These are phyloP conservation scores for Gonatopus flavifemur DNA, from an alignment of 1,140 invertebrate genomes.

Conservation along the genomic window DNA sequence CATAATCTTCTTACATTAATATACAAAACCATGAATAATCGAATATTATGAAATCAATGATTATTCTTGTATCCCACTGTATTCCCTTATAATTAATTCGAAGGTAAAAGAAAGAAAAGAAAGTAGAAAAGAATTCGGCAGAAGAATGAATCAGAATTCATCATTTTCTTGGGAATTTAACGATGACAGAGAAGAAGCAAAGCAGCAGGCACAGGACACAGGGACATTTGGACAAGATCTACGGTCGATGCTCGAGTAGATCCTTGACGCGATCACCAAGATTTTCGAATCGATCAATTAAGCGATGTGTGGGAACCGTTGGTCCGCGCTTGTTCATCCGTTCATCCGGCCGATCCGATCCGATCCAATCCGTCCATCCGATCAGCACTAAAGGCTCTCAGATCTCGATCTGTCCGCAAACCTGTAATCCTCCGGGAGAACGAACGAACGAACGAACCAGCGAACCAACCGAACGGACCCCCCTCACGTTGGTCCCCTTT, in stretches of 20 bases:
- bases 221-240: constrained; percentile 33
- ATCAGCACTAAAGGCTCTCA: constrained; percentile 48
- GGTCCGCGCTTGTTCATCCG: constrained; percentile 33
- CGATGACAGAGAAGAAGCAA: constrained; percentile 9
- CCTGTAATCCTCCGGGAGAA: constrained; percentile 49
- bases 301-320: constrained; percentile 58
- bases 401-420: constrained; percentile 56
- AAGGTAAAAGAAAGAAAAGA: constrained; percentile 8
- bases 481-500: constrained; percentile 29
- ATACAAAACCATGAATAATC: no score
- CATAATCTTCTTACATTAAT: no score
- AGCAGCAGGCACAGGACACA: constrained; percentile 5
- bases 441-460: constrained; percentile 27
- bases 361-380: constrained; percentile 37
- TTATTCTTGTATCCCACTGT: no score
- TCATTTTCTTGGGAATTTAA: constrained; percentile 28
- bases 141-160: constrained; percentile 23
- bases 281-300: constrained; percentile 61
- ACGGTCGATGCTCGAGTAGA: constrained; percentile 38
- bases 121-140: neutral
- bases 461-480: neutral
- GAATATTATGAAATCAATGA: no score
- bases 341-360: no score
- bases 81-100: constrained; percentile 4
- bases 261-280: constrained; percentile 51